Conservation (phyloP, 2,888 invertebrate species). For the Cremastobaeus sp. region DNA sequence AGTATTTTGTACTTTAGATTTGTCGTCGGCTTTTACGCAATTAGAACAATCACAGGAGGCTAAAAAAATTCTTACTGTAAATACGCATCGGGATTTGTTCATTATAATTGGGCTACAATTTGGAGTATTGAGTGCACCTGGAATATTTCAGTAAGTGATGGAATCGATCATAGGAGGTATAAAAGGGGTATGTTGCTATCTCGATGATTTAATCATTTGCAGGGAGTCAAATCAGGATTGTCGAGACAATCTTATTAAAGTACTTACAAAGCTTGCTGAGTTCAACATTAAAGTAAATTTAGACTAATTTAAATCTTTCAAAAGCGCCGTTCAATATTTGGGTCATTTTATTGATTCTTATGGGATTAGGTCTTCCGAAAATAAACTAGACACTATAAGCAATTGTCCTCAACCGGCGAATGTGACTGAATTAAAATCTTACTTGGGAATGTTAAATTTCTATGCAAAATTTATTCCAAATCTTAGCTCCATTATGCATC, state of each 20-base stretch:
- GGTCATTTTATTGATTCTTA: slow-evolving; percentile 8
- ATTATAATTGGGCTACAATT: slow-evolving; percentile 25
- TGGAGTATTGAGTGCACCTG: slow-evolving; percentile 21
- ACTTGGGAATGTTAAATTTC: slow-evolving; percentile 68
- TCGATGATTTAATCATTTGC: slow-evolving; percentile 64
- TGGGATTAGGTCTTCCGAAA: slow-evolving; percentile 7
- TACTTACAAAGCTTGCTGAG: slow-evolving; percentile 35
- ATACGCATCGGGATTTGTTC: slow-evolving; percentile 35
- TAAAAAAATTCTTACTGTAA: slow-evolving; percentile 17
- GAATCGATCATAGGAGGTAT: slow-evolving; percentile 21
- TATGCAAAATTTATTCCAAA: slow-evolving; percentile 64
- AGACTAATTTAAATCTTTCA: slow-evolving; percentile 13
- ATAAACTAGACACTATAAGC: no score
- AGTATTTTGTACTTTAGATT: slow-evolving; percentile 38
- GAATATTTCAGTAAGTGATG: slow-evolving; percentile 24
- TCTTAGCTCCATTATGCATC: background rate
- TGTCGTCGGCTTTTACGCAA: slow-evolving; percentile 48
- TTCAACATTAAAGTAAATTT: slow-evolving; percentile 9
- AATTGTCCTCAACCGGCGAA: background rate
- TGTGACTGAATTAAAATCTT: slow-evolving; percentile 62
- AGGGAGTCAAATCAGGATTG: slow-evolving; percentile 8
- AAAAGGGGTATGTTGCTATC: slow-evolving; percentile 73
- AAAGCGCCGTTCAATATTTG: slow-evolving; percentile 6
- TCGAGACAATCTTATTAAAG: slow-evolving; percentile 17
- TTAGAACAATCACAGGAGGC: slow-evolving; percentile 32